Evolutionary conservation across 2,113 vertebrate species (phyloP).

Genomic region (Gavia stellata): DNA sequence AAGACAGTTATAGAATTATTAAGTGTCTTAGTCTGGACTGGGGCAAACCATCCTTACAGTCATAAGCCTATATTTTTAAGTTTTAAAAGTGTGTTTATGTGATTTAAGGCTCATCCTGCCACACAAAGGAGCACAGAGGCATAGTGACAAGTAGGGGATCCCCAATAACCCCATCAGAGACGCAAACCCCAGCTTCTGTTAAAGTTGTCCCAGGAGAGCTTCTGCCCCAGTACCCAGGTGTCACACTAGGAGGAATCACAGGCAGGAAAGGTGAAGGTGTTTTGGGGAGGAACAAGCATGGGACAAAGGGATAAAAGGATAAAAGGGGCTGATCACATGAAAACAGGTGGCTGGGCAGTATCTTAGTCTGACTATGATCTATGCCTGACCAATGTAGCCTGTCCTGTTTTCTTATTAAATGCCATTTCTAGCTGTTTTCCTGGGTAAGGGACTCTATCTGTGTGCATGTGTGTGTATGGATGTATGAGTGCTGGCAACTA

Average conservation of each 20-base stretch:
- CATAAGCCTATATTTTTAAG: neutral
- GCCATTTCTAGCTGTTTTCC: neutral
- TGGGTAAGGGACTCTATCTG: accelerated
- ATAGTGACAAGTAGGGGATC: accelerated
- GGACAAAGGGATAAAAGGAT: neutral
- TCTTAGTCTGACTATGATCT: neutral
- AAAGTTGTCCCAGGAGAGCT: neutral
- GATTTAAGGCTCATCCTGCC: neutral
- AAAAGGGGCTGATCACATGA: neutral
- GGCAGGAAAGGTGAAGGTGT: neutral
- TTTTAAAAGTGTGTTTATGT: neutral
- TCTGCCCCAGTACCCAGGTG: neutral
- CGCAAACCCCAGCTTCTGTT: neutral
- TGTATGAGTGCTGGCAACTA: neutral
- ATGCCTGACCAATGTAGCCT: neutral
- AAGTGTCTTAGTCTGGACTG: neutral
- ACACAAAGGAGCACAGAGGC: neutral
- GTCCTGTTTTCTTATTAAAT: neutral
- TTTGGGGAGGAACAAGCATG: neutral
- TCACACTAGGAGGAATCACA: neutral
- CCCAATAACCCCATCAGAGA: neutral
- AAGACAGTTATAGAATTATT: neutral
- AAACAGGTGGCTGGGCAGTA: neutral
- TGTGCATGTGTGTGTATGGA: accelerated
- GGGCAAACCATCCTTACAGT: neutral